Evolutionary conservation across 2,113 vertebrate genomes (phyloP), one percentile per base, ranked within the genome.

Genomic region (Vidua macroura): DNA sequence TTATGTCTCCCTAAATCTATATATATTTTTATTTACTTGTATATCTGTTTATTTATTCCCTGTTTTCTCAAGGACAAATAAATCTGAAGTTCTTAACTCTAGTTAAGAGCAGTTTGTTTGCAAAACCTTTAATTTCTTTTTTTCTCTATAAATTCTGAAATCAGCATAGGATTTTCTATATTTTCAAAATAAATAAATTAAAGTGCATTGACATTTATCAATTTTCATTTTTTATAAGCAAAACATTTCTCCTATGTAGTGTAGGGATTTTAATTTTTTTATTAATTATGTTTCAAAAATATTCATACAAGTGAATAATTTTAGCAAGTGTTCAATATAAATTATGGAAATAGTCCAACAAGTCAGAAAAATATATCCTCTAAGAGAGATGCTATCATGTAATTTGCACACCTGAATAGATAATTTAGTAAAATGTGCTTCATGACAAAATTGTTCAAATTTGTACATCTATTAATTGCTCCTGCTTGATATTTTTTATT

Each of bases 381-480:
- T 27, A 13, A 77, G 88, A 88, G 31, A 69, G 58, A 48, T 76
- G 22, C 73, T 96, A 91, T 74, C 55, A 86, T 67, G 37, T 74
- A 60, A 82, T 64, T 92, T 86, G 35, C 44, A 85, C 44, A 67
- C 39, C 5, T 90, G 37, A 52, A 60, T n/a, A 91, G 66, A 53
- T 75, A 93, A 78, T 78, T 72, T 82, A 93, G 41, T 93, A 92
- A 93, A 76, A 75, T 56, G n/a, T 81, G 35, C 44, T 88, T 95
- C 56, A 51, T 76, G 73, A 39, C 27, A 83, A 33, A 92, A 55
- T 56, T 43, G 3, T 92, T 79, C 90, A 79, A 84, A 92, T 82
- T 77, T 63, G 27, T 92, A 23, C 30, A 17, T 95, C 62, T 80
- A n/a, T 92, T 39, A 78, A 88, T 56, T 85, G 10, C 43, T 28